phyloP scores from a whole-genome alignment of 2,888 invertebrate genomes.

The Pyrochroa serraticornis region DNA sequence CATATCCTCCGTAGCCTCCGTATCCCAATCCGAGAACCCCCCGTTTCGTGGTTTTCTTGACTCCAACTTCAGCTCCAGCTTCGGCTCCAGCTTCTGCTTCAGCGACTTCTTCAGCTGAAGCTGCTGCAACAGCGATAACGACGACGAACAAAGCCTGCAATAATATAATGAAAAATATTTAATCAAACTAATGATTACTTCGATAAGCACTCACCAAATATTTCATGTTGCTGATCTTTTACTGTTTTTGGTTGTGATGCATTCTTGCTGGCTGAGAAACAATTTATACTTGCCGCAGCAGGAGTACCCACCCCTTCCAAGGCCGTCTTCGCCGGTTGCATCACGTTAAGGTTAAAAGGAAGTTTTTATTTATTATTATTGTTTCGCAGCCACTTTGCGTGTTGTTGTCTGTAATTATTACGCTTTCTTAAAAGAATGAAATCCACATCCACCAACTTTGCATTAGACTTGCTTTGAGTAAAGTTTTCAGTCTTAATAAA shows the following conservation, averaged over 20 bases:
- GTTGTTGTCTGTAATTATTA: conserved; percentile 30
- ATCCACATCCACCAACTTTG: neutral
- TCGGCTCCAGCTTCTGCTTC: conserved; percentile 32
- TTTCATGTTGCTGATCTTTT: conserved; percentile 37
- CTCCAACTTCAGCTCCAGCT: conserved; percentile 31
- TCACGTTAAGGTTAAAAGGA: conserved; percentile 42
- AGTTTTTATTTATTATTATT: conserved; percentile 37
- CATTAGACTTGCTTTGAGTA: no score
- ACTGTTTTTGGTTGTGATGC: conserved; percentile 2
- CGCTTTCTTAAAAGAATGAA: neutral
- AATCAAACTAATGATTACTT: neutral
- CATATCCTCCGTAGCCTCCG: conserved; percentile 33
- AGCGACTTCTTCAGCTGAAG: conserved; percentile 24
- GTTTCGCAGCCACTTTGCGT: conserved; percentile 36
- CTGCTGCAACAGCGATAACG: conserved; percentile 17
- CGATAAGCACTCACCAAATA: conserved; percentile 35
- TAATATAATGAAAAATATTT: neutral
- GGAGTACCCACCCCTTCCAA: conserved; percentile 38
- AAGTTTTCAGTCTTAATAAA: neutral
- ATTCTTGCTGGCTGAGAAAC: conserved; percentile 7
- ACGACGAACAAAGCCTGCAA: conserved; percentile 19
- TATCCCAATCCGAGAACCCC: conserved; percentile 41
- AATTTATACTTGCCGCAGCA: conserved; percentile 25
- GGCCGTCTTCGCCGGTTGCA: conserved; percentile 32
- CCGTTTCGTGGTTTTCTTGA: conserved; percentile 47